phyloP scores from a whole-genome alignment of 2,888 invertebrate genomes.

The Neoitamus cyanurus region DNA sequence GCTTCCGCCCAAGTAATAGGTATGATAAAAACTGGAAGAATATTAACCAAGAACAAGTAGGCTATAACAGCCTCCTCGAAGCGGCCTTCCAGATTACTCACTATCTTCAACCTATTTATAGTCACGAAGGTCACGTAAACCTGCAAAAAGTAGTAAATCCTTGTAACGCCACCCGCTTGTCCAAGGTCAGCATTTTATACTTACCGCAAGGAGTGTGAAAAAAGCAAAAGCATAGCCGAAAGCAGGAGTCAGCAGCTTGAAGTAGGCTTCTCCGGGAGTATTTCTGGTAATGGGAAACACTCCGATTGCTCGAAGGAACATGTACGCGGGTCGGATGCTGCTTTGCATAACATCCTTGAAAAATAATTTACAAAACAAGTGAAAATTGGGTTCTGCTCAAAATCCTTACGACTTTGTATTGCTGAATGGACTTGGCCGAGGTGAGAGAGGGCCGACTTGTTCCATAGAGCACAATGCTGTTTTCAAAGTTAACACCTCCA shows the following conservation, averaged over 20 bases:
- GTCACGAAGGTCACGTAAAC: constrained; percentile 72
- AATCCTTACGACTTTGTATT: constrained; percentile 58
- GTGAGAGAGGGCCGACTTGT: constrained; percentile 57
- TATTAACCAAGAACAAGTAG: constrained; percentile 78
- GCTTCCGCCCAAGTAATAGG: constrained; percentile 78
- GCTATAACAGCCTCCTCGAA: constrained; percentile 82
- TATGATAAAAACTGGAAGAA: constrained; percentile 73
- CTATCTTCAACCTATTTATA: constrained; percentile 72
- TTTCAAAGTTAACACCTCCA: constrained; percentile 58
- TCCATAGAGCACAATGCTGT: constrained; percentile 56
- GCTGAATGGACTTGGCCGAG: constrained; percentile 58
- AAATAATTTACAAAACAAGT: neutral
- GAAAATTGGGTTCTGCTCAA: constrained; percentile 16
- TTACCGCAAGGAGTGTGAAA: constrained; percentile 67
- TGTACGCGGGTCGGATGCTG: constrained; percentile 67
- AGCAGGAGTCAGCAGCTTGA: constrained; percentile 68
- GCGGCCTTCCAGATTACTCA: constrained; percentile 73
- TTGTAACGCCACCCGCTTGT: neutral
- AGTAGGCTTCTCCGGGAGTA: constrained; percentile 68
- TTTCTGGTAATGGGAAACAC: constrained; percentile 72
- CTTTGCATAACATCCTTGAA: constrained; percentile 66
- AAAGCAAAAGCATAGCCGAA: constrained; percentile 72
- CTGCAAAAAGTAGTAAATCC: constrained; percentile 54
- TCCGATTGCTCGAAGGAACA: constrained; percentile 70
- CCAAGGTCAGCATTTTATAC: constrained; percentile 41